Evolutionary conservation across 2,113 vertebrate genomes (phyloP).

Genomic region (Dasyornis broadbenti): DNA sequence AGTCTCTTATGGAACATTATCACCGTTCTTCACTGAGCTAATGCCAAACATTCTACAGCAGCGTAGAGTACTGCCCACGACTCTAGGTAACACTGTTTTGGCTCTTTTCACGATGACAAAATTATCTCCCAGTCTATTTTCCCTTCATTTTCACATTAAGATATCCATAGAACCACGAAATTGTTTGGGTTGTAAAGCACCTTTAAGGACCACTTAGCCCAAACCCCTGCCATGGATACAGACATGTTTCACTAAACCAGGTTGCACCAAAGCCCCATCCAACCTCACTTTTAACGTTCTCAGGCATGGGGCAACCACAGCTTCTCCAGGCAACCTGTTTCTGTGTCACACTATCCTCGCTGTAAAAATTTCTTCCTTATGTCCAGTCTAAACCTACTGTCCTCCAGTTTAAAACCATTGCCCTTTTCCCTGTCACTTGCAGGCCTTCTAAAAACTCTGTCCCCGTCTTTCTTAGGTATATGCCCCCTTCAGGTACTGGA

Average conservation of each 20-base stretch:
- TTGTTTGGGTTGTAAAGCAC: background rate
- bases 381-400: background rate
- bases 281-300: background rate
- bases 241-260: background rate
- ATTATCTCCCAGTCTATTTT: background rate
- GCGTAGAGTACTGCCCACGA: background rate
- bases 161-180: background rate
- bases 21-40: background rate
- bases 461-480: background rate
- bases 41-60: background rate
- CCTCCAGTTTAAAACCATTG: background rate
- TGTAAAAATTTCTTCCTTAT: background rate
- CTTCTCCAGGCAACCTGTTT: background rate
- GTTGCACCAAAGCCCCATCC: background rate
- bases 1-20: background rate
- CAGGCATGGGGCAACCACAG: background rate
- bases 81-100: background rate
- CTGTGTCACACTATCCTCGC: background rate
- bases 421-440: background rate
- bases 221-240: background rate
- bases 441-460: background rate
- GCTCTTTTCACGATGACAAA: background rate
- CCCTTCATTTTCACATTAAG: background rate
- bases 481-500: fast-evolving
- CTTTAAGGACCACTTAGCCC: background rate